A percentile compares a stretch with the other conserved stretches of the same genome.
phyloP scores from a whole-genome alignment of 37 sponge, comb jelly and placozoan genomes.

The Tethya wilhelma region DNA sequence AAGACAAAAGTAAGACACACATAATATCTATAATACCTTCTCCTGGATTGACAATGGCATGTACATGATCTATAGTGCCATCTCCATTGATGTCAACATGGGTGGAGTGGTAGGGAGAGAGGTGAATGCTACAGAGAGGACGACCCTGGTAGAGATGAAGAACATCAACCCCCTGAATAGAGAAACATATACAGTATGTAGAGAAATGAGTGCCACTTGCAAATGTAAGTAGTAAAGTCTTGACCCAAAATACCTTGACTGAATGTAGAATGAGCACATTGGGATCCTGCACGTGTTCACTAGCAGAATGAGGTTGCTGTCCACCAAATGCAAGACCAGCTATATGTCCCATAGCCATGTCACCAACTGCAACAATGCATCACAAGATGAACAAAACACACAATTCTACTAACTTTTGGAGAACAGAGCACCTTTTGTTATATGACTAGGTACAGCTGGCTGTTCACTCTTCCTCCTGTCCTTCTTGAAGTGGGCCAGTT shows the following conservation, averaged over 20 bases:
- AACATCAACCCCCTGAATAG: conserved; percentile 65
- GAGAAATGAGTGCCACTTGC: neutral
- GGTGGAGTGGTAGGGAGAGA: conserved; percentile 67
- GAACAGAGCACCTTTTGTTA: conserved; percentile 28
- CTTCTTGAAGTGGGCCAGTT: conserved; percentile 80
- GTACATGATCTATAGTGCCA: conserved; percentile 78
- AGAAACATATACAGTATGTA: neutral
- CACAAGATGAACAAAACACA: neutral
- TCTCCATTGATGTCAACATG: conserved; percentile 86
- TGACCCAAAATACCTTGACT: conserved; percentile 36
- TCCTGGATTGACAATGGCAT: conserved; percentile 60
- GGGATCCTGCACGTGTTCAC: conserved; percentile 67
- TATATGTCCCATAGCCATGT: conserved; percentile 65
- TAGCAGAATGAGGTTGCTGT: conserved; percentile 67
- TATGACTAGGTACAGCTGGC: conserved; percentile 42
- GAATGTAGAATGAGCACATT: conserved; percentile 84
- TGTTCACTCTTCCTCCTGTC: conserved; percentile 39
- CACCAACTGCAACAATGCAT: conserved; percentile 50
- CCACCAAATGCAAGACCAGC: conserved; percentile 80
- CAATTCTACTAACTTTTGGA: neutral
- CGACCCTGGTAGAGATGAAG: conserved; percentile 79
- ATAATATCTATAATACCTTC: conserved; percentile 24
- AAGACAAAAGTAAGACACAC: neutral
- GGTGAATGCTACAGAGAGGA: conserved; percentile 77
- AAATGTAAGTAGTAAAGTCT: neutral